Evolutionary conservation across 2,113 vertebrate genomes (phyloP).

Genomic region (Alouatta palliata): DNA sequence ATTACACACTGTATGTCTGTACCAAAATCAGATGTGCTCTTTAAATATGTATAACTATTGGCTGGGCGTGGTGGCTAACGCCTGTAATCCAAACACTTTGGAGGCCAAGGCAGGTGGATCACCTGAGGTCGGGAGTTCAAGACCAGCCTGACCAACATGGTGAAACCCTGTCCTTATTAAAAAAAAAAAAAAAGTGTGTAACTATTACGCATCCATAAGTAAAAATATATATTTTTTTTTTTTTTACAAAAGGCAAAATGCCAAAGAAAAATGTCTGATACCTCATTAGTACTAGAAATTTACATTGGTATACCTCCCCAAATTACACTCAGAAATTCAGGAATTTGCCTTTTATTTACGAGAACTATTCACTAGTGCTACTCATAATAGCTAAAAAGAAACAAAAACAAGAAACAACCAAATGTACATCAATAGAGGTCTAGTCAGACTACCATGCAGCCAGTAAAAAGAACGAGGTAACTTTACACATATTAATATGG

Average conservation of each 20-base stretch:
- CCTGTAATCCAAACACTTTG: too few relatives aligned
- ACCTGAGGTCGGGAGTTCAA: too few relatives aligned
- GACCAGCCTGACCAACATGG: too few relatives aligned
- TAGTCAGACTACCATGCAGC: not conserved
- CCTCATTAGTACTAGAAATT: not conserved
- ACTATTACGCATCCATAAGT: not conserved
- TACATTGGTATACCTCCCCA: not conserved
- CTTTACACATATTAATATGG: not conserved
- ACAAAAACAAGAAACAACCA: not conserved
- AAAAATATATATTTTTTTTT: too few relatives aligned
- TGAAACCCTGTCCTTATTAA: too few relatives aligned
- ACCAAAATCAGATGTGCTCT: not conserved
- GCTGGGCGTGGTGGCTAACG: too few relatives aligned
- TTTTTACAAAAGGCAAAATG: not conserved
- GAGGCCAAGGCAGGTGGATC: too few relatives aligned
- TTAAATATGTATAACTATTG: not conserved
- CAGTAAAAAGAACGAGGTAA: not conserved
- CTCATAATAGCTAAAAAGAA: not conserved
- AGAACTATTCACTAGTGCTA: not conserved
- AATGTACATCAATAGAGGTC: not conserved
- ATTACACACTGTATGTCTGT: not conserved
- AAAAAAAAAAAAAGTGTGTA: too few relatives aligned
- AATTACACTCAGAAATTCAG: not conserved
- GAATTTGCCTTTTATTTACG: not conserved
- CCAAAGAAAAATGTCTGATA: not conserved